Evolutionary conservation across 2,888 invertebrate species (phyloP).

Genomic region (Eristalinus sepulchralis): DNA sequence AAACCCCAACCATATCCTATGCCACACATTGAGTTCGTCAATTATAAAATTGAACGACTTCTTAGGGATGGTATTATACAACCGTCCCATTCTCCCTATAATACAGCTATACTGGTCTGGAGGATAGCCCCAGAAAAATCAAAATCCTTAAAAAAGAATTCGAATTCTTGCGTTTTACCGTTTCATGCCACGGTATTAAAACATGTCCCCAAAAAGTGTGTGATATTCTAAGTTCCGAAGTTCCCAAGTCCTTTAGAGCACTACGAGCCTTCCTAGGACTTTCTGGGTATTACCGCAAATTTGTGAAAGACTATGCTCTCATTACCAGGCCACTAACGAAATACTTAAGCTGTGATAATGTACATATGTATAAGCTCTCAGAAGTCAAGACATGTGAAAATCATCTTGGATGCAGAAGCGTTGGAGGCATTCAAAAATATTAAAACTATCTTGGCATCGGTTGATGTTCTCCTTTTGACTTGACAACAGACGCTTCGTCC

Average conservation of each 20-base stretch:
- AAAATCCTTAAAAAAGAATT: slow-evolving; percentile 14
- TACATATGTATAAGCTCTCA: background rate
- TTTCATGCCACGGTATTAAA: slow-evolving; percentile 19
- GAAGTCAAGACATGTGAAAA: slow-evolving; percentile 11
- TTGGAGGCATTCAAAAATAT: too few relatives aligned
- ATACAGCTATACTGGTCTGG: background rate
- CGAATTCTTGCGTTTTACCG: slow-evolving; percentile 11
- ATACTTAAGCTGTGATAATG: background rate
- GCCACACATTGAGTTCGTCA: background rate
- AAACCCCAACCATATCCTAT: slow-evolving; percentile 1
- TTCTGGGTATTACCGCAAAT: background rate
- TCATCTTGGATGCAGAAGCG: too few relatives aligned
- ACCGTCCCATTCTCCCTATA: too few relatives aligned
- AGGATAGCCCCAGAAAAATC: background rate
- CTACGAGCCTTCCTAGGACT: background rate
- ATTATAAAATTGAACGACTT: too few relatives aligned
- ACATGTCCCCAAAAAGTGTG: background rate
- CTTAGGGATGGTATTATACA: too few relatives aligned
- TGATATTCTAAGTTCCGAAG: background rate
- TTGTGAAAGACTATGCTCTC: background rate
- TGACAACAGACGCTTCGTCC: background rate
- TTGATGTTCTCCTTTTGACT: background rate
- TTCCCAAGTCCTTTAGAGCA: background rate
- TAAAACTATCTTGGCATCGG: background rate
- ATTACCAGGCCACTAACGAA: background rate